Conservation (phyloP, 2,113 vertebrate genomes). For the Terrapene triunguis region DNA sequence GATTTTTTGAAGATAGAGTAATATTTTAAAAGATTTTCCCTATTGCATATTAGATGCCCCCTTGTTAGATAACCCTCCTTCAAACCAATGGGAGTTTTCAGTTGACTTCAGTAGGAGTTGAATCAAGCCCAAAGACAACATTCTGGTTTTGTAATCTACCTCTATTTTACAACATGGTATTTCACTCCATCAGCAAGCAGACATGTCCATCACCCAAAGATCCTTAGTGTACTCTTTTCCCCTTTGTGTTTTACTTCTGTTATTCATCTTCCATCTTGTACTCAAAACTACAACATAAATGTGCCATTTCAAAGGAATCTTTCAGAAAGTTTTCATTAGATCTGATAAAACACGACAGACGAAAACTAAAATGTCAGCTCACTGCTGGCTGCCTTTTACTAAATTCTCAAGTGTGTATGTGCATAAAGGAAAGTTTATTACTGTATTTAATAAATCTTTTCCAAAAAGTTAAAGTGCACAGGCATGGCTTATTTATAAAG, state of each 20-base stretch:
- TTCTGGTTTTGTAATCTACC: neutral
- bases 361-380: neutral
- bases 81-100: neutral
- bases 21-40: neutral
- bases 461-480: neutral
- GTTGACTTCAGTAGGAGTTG: neutral
- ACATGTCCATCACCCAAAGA: neutral
- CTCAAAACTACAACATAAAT: neutral
- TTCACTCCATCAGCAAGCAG: neutral
- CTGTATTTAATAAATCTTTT: neutral
- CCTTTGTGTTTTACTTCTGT: neutral
- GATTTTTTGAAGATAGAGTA: neutral
- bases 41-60: neutral
- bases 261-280: neutral
- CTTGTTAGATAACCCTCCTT: neutral
- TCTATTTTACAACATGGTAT: neutral
- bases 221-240: neutral
- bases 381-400: neutral
- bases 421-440: neutral
- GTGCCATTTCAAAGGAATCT: neutral
- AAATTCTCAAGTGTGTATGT: neutral
- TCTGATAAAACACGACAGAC: neutral
- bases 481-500: neutral
- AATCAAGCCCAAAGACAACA: neutral
- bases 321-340: neutral